Conservation (phyloP, 2,888 invertebrate genomes). For the Parnassius apollo region DNA sequence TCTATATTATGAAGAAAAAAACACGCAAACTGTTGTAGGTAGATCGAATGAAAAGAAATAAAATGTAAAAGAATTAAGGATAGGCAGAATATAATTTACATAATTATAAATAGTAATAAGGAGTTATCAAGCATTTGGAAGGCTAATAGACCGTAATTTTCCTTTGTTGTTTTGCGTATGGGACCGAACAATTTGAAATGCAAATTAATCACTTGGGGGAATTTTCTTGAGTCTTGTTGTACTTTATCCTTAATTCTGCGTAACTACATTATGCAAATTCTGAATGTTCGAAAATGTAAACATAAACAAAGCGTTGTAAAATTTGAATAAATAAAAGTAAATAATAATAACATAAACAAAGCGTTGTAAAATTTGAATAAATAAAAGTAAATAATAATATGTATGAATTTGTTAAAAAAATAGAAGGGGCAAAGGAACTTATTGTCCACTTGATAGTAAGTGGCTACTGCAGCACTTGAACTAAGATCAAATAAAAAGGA, state of each 20-base stretch:
- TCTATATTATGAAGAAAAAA: no score
- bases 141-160: neutral
- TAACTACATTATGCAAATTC: constrained; percentile 22
- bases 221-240: neutral
- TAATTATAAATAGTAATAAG: neutral
- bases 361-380: neutral
- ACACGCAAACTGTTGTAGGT: no score
- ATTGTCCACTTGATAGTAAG: no score
- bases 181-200: constrained; percentile 12
- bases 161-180: constrained; percentile 2
- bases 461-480: no score
- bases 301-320: neutral
- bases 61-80: no score
- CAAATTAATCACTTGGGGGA: constrained; percentile 2
- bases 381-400: no score
- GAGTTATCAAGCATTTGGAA: constrained; percentile 13
- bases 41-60: no score
- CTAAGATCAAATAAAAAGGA: no score
- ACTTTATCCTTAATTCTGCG: constrained; percentile 19
- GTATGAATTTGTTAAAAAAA: no score
- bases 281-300: constrained; percentile 6
- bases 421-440: no score
- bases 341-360: constrained; percentile 9
- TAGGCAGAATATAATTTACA: neutral
- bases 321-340: no score